These are phyloP conservation scores for Poecile montanus DNA, from an alignment of 2,797 vertebrate genomes.

Conservation along the genomic window DNA sequence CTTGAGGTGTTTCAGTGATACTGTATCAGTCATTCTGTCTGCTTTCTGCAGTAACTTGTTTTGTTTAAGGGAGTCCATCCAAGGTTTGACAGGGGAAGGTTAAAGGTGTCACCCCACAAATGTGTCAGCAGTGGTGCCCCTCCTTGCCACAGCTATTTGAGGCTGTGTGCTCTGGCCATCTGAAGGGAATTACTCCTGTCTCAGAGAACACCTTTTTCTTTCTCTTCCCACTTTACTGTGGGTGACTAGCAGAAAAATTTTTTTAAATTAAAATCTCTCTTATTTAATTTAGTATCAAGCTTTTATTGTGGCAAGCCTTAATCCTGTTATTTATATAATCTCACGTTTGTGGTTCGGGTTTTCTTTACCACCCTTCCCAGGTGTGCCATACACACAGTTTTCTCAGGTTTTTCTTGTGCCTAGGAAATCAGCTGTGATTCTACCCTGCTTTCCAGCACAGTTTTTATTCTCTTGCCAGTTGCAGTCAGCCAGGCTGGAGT, in stretches of 20 bases:
- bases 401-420: background rate
- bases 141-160: background rate
- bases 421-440: background rate
- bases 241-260: background rate
- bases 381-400: background rate
- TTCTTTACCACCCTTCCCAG: background rate
- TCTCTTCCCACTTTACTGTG: background rate
- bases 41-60: background rate
- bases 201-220: background rate
- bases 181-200: background rate
- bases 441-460: background rate
- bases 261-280: background rate
- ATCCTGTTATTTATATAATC: background rate
- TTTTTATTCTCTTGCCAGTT: background rate
- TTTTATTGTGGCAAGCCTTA: background rate
- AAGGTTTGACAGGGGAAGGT: background rate
- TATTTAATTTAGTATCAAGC: background rate
- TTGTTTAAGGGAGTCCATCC: background rate
- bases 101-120: background rate
- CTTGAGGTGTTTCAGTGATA: background rate
- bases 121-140: background rate
- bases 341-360: background rate
- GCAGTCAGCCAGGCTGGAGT: background rate
- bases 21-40: background rate
- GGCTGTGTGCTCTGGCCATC: background rate